Conservation (phyloP, 2,113 vertebrate genomes). For the Ranitomeya variabilis region DNA sequence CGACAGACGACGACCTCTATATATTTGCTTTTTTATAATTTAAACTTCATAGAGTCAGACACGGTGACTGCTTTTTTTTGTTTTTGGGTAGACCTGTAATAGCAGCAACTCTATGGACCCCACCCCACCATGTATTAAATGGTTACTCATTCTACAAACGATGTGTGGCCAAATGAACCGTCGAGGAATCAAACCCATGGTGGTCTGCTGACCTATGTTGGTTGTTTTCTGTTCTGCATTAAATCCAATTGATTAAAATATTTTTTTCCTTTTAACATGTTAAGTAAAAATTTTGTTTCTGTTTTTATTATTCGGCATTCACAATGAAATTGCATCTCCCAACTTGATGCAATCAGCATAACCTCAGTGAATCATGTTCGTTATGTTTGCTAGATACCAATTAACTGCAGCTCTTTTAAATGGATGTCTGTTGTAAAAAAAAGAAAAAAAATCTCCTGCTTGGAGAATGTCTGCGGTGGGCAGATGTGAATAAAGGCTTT, state of each 20-base stretch:
- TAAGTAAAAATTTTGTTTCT: not conserved
- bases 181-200: not conserved
- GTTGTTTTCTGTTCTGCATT: not conserved
- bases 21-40: too few relatives aligned
- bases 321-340: slow-evolving; percentile 39
- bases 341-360: slow-evolving; percentile 36
- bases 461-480: slow-evolving; percentile 5
- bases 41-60: too few relatives aligned
- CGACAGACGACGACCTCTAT: too few relatives aligned
- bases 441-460: not conserved
- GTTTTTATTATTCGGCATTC: slow-evolving; percentile 19
- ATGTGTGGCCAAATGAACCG: not conserved
- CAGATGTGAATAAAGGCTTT: slow-evolving; percentile 12
- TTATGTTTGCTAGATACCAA: slow-evolving; percentile 8
- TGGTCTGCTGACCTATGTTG: not conserved
- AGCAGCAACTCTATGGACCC: not conserved
- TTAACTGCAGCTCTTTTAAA: slow-evolving; percentile 2
- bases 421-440: slow-evolving; percentile 7
- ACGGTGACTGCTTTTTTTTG: too few relatives aligned
- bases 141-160: not conserved
- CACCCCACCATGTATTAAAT: not conserved
- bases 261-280: not conserved
- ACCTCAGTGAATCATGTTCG: slow-evolving; percentile 27
- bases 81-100: too few relatives aligned
- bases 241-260: not conserved